A percentile compares a stretch with the other conserved stretches of the same genome.
Evolutionary conservation across 2,113 vertebrate genomes (phyloP).

Genomic region (Lota lota): DNA sequence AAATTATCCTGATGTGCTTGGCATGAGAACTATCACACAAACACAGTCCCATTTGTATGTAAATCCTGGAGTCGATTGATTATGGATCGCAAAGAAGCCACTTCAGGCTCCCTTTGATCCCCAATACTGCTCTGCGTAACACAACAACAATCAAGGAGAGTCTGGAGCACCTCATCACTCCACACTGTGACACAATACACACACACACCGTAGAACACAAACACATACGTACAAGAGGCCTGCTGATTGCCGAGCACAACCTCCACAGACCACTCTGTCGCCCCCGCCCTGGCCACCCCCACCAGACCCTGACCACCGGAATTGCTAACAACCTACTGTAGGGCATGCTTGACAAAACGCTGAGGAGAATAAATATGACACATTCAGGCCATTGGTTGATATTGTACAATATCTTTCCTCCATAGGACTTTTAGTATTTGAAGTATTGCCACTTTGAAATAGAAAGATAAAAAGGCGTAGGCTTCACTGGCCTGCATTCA

Average conservation of each 20-base stretch:
- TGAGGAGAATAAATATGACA: too few species aligned
- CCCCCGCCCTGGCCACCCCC: not conserved
- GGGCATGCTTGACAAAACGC: too few species aligned
- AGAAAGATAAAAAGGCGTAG: not conserved
- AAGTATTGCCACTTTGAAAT: not conserved
- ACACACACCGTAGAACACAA: too few species aligned
- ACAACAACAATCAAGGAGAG: not conserved
- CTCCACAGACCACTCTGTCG: constrained; percentile 18
- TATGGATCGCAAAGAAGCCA: constrained; percentile 27
- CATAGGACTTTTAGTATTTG: too few species aligned
- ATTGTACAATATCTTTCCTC: too few species aligned
- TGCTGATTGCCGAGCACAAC: constrained; percentile 35
- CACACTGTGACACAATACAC: constrained; percentile 28
- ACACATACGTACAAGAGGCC: constrained; percentile 4
- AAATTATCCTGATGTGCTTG: too few species aligned
- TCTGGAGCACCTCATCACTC: constrained; percentile 48
- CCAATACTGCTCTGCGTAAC: constrained; percentile 19
- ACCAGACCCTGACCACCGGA: not conserved
- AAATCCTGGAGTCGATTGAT: constrained; percentile 36
- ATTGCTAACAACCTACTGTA: too few species aligned
- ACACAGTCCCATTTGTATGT: constrained; percentile 34
- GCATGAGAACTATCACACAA: not conserved
- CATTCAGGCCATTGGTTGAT: too few species aligned
- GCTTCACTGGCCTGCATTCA: not conserved
- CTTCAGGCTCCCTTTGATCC: constrained; percentile 31